Base-by-base conservation (phyloP, 1,140 invertebrate genomes). In the fruit fly (Drosophila melanogaster) region DNA sequence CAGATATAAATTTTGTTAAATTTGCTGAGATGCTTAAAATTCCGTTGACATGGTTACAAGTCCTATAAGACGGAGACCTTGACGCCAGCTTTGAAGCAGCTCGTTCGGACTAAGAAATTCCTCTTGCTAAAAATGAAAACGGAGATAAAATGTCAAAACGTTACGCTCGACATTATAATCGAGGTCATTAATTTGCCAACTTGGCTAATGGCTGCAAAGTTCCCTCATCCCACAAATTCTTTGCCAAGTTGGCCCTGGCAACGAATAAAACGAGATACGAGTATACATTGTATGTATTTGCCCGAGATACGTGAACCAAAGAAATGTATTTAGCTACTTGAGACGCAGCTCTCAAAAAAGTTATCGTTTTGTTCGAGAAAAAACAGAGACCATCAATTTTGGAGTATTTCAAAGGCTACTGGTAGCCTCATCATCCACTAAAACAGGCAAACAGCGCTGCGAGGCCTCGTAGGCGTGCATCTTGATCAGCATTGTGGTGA, bases 401-500 rank as follows among this genome's bases (percentile, higher is more conserved):
- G 54, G 35, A 40, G 8, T 26, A 26, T 15, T 14, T 38, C 37
- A 14, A 11, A 14, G 37, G 37, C 33, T 24, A 35, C 1, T 35
- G 64, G 43, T 33, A 7, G 17, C 33, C 17, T 51, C 64, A 26
- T 43, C 60, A 1, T 65, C 38, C 19, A 49, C 12, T 2, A 44
- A 4, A 1, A 26, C 8, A 3, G 44, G 22, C 7, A 26, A 10
- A 6, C 10, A 37, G 26, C 30, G 47, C 4, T 67, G 19, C 1
- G 46, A 26, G 6, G 37, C 6, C 60, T 67, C 64, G 7, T 51
- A 65, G 26, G 64, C 64, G n/a, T 65, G 97, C 67, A 99, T 93
- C 92, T 96, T 95, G 90, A 97, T 94, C 43, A 98, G 92, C 6
- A 99, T 94, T 77, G 97, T 91, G 60, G 96, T 95, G 94, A 98